These are phyloP conservation scores for Neria commutata DNA, from an alignment of 2,888 invertebrate genomes.

Conservation along the genomic window DNA sequence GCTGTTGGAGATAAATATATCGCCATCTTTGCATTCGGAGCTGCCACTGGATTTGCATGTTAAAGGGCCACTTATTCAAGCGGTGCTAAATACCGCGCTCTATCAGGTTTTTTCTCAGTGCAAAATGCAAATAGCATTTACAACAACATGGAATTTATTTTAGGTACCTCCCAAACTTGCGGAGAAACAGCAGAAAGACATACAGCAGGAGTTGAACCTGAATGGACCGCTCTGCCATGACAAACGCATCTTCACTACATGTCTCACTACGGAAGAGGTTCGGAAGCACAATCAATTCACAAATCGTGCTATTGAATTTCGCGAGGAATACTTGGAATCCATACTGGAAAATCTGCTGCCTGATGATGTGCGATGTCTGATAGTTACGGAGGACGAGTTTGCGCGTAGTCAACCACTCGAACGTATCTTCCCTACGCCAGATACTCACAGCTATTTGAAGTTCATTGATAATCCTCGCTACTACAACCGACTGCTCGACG, in stretches of 20 bases:
- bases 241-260: slow-evolving; percentile 71
- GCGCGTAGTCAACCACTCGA: slow-evolving; percentile 72
- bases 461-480: slow-evolving; percentile 85
- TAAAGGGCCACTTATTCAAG: slow-evolving; percentile 89
- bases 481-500: slow-evolving; percentile 89
- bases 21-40: slow-evolving; percentile 87
- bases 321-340: slow-evolving; percentile 68
- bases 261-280: slow-evolving; percentile 73
- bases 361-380: slow-evolving; percentile 86
- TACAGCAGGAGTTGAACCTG: slow-evolving; percentile 53
- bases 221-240: slow-evolving; percentile 69
- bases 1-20: slow-evolving; percentile 94
- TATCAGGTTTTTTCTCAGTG: slow-evolving; percentile 70
- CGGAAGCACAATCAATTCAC: slow-evolving; percentile 64
- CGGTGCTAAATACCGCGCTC: slow-evolving; percentile 90
- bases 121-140: not conserved
- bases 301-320: slow-evolving; percentile 53
- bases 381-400: slow-evolving; percentile 88
- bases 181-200: slow-evolving; percentile 55
- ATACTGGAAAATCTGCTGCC: slow-evolving; percentile 86
- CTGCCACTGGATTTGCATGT: slow-evolving; percentile 89
- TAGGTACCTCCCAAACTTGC: slow-evolving; percentile 60
- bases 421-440: slow-evolving; percentile 82
- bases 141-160: not conserved
- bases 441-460: slow-evolving; percentile 77